Conservation (phyloP, 2,888 invertebrate genomes). For the Urechis unicinctus region DNA sequence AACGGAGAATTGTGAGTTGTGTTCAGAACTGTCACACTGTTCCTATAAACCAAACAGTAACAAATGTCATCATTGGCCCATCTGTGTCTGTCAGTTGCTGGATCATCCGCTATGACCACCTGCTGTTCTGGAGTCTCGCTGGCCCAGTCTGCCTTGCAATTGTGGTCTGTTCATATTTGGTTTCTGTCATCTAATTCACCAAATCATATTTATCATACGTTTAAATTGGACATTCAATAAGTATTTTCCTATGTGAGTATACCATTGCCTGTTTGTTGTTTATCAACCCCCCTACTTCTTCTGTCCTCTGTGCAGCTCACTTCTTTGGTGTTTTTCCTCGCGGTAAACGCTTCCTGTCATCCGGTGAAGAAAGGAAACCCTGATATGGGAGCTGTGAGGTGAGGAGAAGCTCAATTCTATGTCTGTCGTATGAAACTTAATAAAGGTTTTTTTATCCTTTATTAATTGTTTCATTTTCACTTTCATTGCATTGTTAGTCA, state of each 20-base stretch:
- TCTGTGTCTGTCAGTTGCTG: too few relatives aligned
- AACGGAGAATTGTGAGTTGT: slow-evolving; percentile 81
- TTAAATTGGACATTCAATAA: too few relatives aligned
- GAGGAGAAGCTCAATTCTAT: slow-evolving; percentile 12
- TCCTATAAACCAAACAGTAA: background rate
- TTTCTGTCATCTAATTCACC: too few relatives aligned
- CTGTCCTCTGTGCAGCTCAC: slow-evolving; percentile 57
- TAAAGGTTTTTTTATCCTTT: background rate
- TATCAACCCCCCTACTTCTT: too few relatives aligned
- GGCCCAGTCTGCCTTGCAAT: slow-evolving; percentile 80
- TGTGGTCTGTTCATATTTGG: slow-evolving; percentile 56
- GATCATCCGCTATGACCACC: slow-evolving; percentile 87
- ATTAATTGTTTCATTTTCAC: background rate
- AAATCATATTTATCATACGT: too few relatives aligned
- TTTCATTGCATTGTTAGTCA: background rate
- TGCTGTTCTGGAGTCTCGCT: slow-evolving; percentile 91
- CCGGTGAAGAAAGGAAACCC: slow-evolving; percentile 69
- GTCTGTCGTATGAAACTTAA: background rate
- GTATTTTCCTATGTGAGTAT: too few relatives aligned
- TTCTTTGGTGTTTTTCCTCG: slow-evolving; percentile 73
- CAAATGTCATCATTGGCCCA: too few relatives aligned
- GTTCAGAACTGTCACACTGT: background rate
- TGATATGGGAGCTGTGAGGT: slow-evolving; percentile 77
- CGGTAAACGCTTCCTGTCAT: slow-evolving; percentile 84
- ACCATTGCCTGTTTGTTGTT: too few relatives aligned